Conservation (phyloP, 2,888 invertebrate species). For the Caenorhabditis sp. region DNA sequence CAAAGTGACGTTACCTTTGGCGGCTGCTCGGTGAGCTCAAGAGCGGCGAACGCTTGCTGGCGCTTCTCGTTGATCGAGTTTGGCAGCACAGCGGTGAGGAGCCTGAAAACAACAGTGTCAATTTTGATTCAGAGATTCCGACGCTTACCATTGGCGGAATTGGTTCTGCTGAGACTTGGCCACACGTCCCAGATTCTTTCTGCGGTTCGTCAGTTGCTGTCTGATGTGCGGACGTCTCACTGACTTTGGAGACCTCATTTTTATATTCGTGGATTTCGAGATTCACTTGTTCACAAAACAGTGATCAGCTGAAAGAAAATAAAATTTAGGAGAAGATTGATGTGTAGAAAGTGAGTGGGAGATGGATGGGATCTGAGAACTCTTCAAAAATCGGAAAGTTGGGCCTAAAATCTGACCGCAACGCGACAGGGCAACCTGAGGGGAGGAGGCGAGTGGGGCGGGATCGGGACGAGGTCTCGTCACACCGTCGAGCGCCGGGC, state of each 20-base stretch:
- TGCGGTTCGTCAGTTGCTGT: constrained; percentile 66
- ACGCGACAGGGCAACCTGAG: constrained; percentile 57
- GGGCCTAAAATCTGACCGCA: constrained; percentile 63
- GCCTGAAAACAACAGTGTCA: constrained; percentile 43
- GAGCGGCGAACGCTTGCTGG: constrained; percentile 46
- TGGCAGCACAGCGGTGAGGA: constrained; percentile 53
- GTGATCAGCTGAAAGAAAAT: constrained; percentile 60
- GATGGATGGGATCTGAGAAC: constrained; percentile 1
- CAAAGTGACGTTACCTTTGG: constrained; percentile 27
- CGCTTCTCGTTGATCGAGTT: constrained; percentile 59
- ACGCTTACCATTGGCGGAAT: constrained; percentile 55
- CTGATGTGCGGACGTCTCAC: constrained; percentile 72
- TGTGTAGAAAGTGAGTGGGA: background rate
- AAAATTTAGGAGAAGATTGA: background rate
- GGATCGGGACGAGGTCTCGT: constrained; percentile 52
- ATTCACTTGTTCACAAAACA: constrained; percentile 65
- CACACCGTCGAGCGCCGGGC: constrained; percentile 54
- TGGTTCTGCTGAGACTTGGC: constrained; percentile 62
- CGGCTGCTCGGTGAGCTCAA: constrained; percentile 52
- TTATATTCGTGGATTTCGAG: constrained; percentile 67
- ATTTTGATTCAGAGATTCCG: background rate
- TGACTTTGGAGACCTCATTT: constrained; percentile 71
- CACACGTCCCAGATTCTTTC: constrained; percentile 69
- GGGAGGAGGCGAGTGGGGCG: constrained; percentile 39
- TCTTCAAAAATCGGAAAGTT: constrained; percentile 31